A percentile compares a stretch with the other conserved stretches of the same genome.
These are phyloP conservation scores for Mactra quadrangularis DNA, from an alignment of 1,140 invertebrate species.

Conservation along the genomic window DNA sequence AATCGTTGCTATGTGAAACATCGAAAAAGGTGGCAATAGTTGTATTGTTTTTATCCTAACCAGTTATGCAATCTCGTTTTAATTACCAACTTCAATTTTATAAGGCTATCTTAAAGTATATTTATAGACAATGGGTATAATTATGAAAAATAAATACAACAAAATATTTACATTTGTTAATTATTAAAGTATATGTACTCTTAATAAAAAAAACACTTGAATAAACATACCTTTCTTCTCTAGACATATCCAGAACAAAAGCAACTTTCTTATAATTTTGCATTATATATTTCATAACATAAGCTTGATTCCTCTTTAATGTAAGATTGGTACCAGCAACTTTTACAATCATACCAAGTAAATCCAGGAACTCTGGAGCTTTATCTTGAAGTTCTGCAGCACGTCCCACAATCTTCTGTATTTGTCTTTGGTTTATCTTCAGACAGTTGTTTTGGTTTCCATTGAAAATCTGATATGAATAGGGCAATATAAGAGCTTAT, in stretches of 20 bases:
- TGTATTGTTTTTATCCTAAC: too few species aligned
- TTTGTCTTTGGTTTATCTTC: conserved; percentile 81
- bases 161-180: too few species aligned
- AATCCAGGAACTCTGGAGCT: conserved; percentile 82
- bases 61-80: too few species aligned
- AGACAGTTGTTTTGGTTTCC: conserved; percentile 83
- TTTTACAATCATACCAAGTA: conserved; percentile 82
- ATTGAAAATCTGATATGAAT: conserved; percentile 78
- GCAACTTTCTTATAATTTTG: conserved; percentile 83
- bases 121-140: too few species aligned
- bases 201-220: too few species aligned
- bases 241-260: conserved; percentile 78
- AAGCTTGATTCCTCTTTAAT: conserved; percentile 82
- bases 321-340: conserved; percentile 82
- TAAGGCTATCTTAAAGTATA: too few species aligned
- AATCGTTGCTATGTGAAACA: too few species aligned
- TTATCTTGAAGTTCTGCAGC: conserved; percentile 79
- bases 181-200: too few species aligned
- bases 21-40: too few species aligned
- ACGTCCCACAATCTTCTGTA: conserved; percentile 82
- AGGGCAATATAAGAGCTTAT: too few species aligned
- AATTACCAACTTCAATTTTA: too few species aligned
- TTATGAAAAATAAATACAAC: too few species aligned
- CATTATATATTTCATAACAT: conserved; percentile 84
- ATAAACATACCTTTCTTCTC: conserved; percentile 79